Evolutionary conservation across 2,888 invertebrate genomes (phyloP), one percentile per base, ranked within the genome.

Genomic region (Drosophila kokeensis): DNA sequence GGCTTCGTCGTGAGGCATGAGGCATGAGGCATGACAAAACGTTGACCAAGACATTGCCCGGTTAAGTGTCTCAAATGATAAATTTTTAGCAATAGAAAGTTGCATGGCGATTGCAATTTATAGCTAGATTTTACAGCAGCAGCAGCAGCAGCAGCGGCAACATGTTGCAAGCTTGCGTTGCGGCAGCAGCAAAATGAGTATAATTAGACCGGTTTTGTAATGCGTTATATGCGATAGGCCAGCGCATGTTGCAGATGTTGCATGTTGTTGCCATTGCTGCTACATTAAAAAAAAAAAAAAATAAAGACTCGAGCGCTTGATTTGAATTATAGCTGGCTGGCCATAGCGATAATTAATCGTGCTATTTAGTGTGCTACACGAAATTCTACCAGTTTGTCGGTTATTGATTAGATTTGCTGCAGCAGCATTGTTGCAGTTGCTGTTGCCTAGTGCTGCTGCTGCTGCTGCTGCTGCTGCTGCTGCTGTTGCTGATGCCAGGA

Each of bases 121-220:
- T 89, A 73, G 85, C 86, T 70, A 65, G 59, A 74, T 55, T 79
- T 66, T 62, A 68, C 76, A 42, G 68, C 70, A 45, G 45, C 45
- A 21, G 24, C 29, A 29, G 29, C 54, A 36, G 36, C 53, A 8
- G 21, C 78, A 29, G 69, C 71, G 48, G 82, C 88, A 85, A 85
- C 88, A 89, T 87, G 90, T 85, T 79, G 90, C 83, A 82, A 81
- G 75, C 65, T 45, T 24, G 76, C 70, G 60, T 54, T 53, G 70
- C 59, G 49, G 45, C 55, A 38, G 69, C 82, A 83, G 79, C 82
- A 89, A 91, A 91, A 90, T 86, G 91, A 91, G 90, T 90, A 91
- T 90, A 90, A 90, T 90, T 90, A 91, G 91, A 84, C 90, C 87
- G 91, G 90, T 90, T 90, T 88, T 85, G 77, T 85, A 87, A 85